Evolutionary conservation across 2,888 invertebrate genomes (phyloP).

Genomic region (Oxytorus armatus): DNA sequence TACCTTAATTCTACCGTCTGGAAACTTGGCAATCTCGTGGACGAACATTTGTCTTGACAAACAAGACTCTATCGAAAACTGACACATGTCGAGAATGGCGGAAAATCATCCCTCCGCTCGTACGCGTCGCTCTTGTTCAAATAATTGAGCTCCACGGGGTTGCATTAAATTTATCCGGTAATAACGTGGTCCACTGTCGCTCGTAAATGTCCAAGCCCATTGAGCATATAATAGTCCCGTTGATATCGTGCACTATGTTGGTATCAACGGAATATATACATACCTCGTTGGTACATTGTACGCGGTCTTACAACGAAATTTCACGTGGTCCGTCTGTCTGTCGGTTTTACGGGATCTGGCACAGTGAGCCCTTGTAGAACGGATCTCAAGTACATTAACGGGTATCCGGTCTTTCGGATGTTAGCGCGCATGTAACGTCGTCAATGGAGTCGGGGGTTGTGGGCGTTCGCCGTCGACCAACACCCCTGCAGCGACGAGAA

Average conservation of each 20-base stretch:
- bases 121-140: not conserved
- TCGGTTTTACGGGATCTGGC: slow-evolving; percentile 12
- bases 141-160: not conserved
- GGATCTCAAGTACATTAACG: slow-evolving; percentile 30
- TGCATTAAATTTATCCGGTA: slow-evolving; percentile 15
- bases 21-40: no score
- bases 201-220: slow-evolving; percentile 24
- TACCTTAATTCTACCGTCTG: no score
- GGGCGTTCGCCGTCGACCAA: not conserved
- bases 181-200: not conserved
- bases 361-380: slow-evolving; percentile 6
- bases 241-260: slow-evolving; percentile 11
- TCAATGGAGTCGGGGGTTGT: not conserved
- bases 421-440: slow-evolving; percentile 21
- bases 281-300: not conserved
- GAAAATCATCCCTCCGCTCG: not conserved
- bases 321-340: not conserved
- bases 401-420: slow-evolving; percentile 41
- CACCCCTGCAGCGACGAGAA: not conserved
- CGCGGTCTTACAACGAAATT: slow-evolving; percentile 15
- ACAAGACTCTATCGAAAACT: no score
- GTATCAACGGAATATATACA: not conserved
- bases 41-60: no score
- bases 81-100: not conserved
- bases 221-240: not conserved